Base-by-base conservation (phyloP, 2,888 invertebrate species). In the Formica aserva region DNA sequence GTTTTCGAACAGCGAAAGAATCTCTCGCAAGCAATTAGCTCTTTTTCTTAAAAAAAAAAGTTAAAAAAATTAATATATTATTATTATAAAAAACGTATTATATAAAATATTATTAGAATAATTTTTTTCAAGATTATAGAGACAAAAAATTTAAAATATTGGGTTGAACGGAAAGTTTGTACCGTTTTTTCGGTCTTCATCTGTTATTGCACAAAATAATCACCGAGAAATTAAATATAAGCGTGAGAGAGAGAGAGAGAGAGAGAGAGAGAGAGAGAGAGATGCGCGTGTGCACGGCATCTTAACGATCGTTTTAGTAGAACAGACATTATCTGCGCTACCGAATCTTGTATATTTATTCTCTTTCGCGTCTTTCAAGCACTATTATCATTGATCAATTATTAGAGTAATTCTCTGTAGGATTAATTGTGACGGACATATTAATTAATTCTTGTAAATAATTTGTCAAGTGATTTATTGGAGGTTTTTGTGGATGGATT, bases 361-460 rank as follows among this genome's bases (percentile, higher is more conserved):
- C 18, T 52, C 18, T 52, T 15, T 82, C 86, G 45, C 86, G 45
- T 66, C 69, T 82, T 84, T 71, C 84, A 62, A 63, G 32, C 52
- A 78, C 76, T 55, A 72, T 32, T 62, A 60, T 75, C 75, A 66
- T 66, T 41, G 66, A 75, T 55, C n/a, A 45, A 69, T 74, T 38
- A 62, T 65, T 38, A 74, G 35, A 62, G 55, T 75, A 62, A 67
- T 77, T 63, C 26, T 76, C 55, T 65, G 75, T 87, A 87, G 83
- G 78, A 69, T 88, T 87, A 86, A 76, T 87, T 67, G 77, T 63
- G 62, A 87, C 63, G 45, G 80, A 67, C 22, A 60, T 72, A 67
- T 80, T 82, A 82, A 85, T 81, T 88, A 82, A 86, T 81, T 87
- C 81, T 81, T 93, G 92, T 92, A 92, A 90, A 93, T 93, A 93